Conservation (phyloP, 2,888 invertebrate species). For the Smittia sp. region DNA sequence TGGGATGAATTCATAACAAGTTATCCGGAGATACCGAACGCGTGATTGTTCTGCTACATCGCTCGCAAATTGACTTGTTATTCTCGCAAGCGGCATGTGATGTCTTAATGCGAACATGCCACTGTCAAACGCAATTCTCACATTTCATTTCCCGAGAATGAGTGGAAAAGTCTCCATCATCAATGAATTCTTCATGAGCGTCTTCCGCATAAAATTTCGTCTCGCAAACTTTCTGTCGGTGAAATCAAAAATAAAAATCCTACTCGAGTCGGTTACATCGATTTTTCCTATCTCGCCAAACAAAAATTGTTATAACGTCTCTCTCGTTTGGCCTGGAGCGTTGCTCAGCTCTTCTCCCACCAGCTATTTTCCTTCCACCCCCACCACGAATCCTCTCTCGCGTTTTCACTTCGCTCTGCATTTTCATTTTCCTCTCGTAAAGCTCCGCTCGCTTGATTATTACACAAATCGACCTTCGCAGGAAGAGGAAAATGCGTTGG, state of each 20-base stretch:
- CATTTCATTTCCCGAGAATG: neutral
- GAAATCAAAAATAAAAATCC: constrained; percentile 1
- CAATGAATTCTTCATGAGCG: neutral
- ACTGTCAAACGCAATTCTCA: neutral
- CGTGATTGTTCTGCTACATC: neutral
- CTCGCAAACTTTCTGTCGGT: neutral
- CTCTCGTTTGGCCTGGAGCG: constrained; percentile 2
- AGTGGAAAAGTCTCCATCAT: neutral
- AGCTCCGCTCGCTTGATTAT: too few relatives aligned
- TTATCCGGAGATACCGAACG: neutral
- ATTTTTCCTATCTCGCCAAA: neutral
- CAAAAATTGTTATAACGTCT: neutral
- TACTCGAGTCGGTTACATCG: neutral
- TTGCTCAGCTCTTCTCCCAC: neutral
- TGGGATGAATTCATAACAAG: neutral
- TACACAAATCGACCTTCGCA: too few relatives aligned
- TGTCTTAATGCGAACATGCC: neutral
- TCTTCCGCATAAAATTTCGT: neutral
- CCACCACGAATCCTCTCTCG: neutral
- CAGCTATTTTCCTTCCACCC: neutral
- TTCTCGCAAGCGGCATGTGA: neutral
- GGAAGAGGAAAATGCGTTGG: too few relatives aligned
- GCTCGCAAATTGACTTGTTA: neutral
- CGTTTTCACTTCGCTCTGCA: neutral
- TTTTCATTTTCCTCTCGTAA: too few relatives aligned